Evolutionary conservation across 2,797 vertebrate species (phyloP), one percentile per base, ranked within the genome.

Genomic region (Clarias fuscus): DNA sequence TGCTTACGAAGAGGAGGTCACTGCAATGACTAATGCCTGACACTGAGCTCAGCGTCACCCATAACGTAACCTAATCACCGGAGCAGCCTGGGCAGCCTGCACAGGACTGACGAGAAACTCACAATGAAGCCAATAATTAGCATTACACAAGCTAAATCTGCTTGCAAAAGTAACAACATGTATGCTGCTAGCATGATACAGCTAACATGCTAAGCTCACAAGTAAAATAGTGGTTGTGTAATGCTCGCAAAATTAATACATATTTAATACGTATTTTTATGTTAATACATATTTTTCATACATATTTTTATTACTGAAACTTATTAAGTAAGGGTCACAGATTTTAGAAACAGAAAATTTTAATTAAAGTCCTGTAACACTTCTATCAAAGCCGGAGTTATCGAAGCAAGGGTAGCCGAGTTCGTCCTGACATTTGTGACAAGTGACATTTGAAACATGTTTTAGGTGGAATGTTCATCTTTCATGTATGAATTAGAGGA

Each of bases 1-100:
- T 92, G 93, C 95, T 98, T 98, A 97, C 98, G 86, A 89, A 86
- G 92, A 92, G 91, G 94, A 97, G 97, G 97, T 97, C 97, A 97
- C 92, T 81, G 93, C 93, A 93, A 93, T 93, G 93, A 93, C 93
- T 92, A 86, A 4, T 56, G 89, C 90, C 86, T 85, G 88, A 92
- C 88, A 92, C 86, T 85, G 89, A 64, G 91, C 90, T 93, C 90
- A 89, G 86, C 85, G 68, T 92, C 91, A 90, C 81, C 91, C 91
- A 91, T 82, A 85, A 24, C n/a, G 90, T 85, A 91, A 91, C 90
- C 88, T 83, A 85, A 90, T 89, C 86, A 71, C 87, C 58, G 15
- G 85, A 65, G 33, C 13, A 77, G 62, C 85, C 83, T 53, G 86
- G 84, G 75, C 71, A 88, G 83, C 86, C 86, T 40, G 53, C 40